Evolutionary conservation across 2,888 invertebrate species (phyloP).

Genomic region (Esperia sulphurella): DNA sequence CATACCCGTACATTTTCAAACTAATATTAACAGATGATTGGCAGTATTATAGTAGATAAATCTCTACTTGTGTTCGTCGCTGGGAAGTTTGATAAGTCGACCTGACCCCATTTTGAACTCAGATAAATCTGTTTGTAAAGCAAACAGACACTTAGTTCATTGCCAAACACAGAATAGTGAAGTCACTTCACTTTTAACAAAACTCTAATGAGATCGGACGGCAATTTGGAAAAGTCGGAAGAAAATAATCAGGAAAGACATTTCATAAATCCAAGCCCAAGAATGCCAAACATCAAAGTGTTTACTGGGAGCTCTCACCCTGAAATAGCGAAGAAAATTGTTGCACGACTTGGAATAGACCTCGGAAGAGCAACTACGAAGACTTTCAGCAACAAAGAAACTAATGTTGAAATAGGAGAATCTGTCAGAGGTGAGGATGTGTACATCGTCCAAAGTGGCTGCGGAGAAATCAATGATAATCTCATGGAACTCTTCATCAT

Average conservation of each 20-base stretch:
- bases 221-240: slow-evolving; percentile 13
- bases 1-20: no score
- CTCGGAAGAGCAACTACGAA: slow-evolving; percentile 98
- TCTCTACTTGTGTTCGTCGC: slow-evolving; percentile 34
- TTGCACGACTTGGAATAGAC: slow-evolving; percentile 95
- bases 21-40: no score
- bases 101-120: slow-evolving; percentile 60
- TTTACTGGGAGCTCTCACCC: slow-evolving; percentile 99
- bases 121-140: slow-evolving; percentile 52
- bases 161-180: slow-evolving; percentile 33
- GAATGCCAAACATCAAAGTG: slow-evolving; percentile 99
- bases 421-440: slow-evolving; percentile 96
- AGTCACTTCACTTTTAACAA: slow-evolving; percentile 33
- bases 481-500: slow-evolving; percentile 95
- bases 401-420: slow-evolving; percentile 95
- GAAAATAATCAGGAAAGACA: slow-evolving; percentile 32
- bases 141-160: slow-evolving; percentile 52
- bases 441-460: slow-evolving; percentile 94
- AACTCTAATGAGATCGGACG: slow-evolving; percentile 46
- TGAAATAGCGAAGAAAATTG: slow-evolving; percentile 97
- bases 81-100: slow-evolving; percentile 41
- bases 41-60: background rate
- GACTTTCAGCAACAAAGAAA: slow-evolving; percentile 99
- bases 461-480: slow-evolving; percentile 94
- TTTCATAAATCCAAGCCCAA: slow-evolving; percentile 46